Evolutionary conservation across 2,797 vertebrate species (phyloP).

Genomic region (Diglossa cyanea): DNA sequence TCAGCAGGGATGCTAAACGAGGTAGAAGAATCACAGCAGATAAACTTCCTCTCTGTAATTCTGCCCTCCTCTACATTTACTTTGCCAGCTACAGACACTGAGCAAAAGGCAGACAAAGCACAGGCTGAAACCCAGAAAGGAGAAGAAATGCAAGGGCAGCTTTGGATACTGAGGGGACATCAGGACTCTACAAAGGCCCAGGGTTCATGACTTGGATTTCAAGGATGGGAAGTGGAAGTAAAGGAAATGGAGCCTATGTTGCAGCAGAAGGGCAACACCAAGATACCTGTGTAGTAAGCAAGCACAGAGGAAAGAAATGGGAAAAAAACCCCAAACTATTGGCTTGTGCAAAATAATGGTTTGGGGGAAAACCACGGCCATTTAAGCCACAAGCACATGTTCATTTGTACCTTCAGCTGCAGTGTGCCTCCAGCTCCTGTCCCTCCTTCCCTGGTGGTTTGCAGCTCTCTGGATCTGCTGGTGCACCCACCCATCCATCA

Average conservation of each 20-base stretch:
- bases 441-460: neutral
- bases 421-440: neutral
- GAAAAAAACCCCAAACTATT: neutral
- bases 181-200: neutral
- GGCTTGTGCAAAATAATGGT: neutral
- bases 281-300: neutral
- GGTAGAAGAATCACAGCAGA: constrained; percentile 19
- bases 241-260: neutral
- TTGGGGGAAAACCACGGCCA: rapidly evolving
- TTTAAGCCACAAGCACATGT: neutral
- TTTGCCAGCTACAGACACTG: neutral
- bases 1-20: neutral
- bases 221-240: neutral
- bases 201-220: neutral
- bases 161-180: neutral
- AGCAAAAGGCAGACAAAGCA: neutral
- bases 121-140: neutral
- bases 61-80: neutral
- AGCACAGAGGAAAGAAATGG: neutral
- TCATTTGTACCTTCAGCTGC: neutral
- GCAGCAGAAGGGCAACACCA: neutral
- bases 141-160: neutral
- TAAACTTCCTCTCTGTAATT: constrained; percentile 10
- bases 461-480: neutral
- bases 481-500: constrained; percentile 20